phyloP scores from a whole-genome alignment of 2,888 invertebrate species.

The Chouioia cunea region DNA sequence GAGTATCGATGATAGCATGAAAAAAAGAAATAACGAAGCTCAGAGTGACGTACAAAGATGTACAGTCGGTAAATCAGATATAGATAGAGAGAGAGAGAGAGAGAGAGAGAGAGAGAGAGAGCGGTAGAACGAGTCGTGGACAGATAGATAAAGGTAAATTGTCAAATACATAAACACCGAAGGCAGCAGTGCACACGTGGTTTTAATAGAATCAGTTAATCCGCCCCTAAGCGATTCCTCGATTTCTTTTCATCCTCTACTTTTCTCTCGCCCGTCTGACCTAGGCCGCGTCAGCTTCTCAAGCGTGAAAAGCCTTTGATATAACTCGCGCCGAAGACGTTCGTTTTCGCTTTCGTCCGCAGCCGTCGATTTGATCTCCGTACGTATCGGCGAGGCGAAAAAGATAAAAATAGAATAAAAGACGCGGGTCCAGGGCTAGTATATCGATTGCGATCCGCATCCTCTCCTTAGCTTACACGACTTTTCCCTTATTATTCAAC shows the following conservation, averaged over 20 bases:
- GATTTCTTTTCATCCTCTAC: not conserved
- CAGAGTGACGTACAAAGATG: not conserved
- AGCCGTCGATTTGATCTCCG: slow-evolving; percentile 24
- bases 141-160: slow-evolving; percentile 42
- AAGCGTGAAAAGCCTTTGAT: slow-evolving; percentile 63
- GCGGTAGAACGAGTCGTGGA: slow-evolving; percentile 2
- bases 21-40: too few relatives aligned
- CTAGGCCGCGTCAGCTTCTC: slow-evolving; percentile 60
- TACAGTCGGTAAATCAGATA: slow-evolving; percentile 37
- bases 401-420: not conserved
- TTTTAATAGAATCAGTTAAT: slow-evolving; percentile 29
- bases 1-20: too few relatives aligned
- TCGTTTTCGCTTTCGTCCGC: slow-evolving; percentile 41
- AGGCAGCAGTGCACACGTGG: not conserved
- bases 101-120: slow-evolving; percentile 16
- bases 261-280: slow-evolving; percentile 48
- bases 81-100: slow-evolving; percentile 19
- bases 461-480: not conserved
- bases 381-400: not conserved
- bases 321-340: slow-evolving; percentile 13
- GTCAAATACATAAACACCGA: slow-evolving; percentile 35
- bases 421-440: not conserved
- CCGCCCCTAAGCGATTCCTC: slow-evolving; percentile 21
- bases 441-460: slow-evolving; percentile 5
- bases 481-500: slow-evolving; percentile 22